Percentiles rank a stretch among this genome's conserved stretches.
Evolutionary conservation across 2,888 invertebrate species (phyloP).

Genomic region (Arctia plantaginis): DNA sequence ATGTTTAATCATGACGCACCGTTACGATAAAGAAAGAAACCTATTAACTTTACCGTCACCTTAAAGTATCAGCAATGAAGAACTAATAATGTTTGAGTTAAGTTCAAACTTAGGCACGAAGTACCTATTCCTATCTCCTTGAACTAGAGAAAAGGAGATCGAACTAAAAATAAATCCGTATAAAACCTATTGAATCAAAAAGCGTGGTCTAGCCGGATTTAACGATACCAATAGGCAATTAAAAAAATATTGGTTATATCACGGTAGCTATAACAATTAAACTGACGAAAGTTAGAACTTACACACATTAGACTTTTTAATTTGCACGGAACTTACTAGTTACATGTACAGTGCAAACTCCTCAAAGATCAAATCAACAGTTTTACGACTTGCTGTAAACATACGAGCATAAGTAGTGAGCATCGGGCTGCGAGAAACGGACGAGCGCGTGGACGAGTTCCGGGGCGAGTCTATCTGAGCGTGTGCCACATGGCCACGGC

Average conservation of each 20-base stretch:
- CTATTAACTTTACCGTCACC: too few relatives aligned
- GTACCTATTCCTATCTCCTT: too few relatives aligned
- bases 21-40: too few relatives aligned
- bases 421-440: slow-evolving; percentile 10
- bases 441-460: slow-evolving; percentile 5
- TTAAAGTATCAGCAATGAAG: too few relatives aligned
- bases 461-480: slow-evolving; percentile 85
- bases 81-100: too few relatives aligned
- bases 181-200: neutral
- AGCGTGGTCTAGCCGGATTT: neutral
- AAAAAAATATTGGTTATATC: too few relatives aligned
- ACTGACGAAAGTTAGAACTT: too few relatives aligned
- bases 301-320: too few relatives aligned
- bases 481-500: slow-evolving; percentile 97
- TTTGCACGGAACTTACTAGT: too few relatives aligned
- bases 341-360: neutral
- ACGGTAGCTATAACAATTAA: too few relatives aligned
- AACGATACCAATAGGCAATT: neutral
- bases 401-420: neutral
- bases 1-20: too few relatives aligned
- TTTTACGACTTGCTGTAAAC: neutral
- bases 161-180: neutral
- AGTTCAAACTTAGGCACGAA: neutral
- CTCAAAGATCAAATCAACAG: neutral
- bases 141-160: too few relatives aligned